Evolutionary conservation across 1,140 invertebrate genomes (phyloP).

Genomic region (Sesamia nonagrioides): DNA sequence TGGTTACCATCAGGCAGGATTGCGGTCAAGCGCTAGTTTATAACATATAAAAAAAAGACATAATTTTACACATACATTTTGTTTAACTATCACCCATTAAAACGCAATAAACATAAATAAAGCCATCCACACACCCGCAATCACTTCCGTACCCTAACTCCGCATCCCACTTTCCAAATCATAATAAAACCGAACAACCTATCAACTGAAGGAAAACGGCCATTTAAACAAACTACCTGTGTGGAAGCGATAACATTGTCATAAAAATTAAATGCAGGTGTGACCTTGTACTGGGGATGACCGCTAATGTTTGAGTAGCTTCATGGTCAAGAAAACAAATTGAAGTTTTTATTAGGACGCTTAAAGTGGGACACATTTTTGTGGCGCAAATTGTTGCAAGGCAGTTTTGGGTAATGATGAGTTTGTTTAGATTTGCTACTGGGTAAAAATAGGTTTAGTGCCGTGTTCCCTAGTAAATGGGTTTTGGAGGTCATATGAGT

Average conservation of each 20-base stretch:
- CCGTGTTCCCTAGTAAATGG: too few relatives aligned
- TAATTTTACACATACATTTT: too few relatives aligned
- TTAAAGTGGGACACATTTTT: neutral
- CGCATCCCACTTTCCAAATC: neutral
- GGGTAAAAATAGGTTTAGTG: too few relatives aligned
- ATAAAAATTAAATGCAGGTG: constrained; percentile 18
- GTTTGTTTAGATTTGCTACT: too few relatives aligned
- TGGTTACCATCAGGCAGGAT: too few relatives aligned
- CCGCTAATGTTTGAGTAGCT: neutral
- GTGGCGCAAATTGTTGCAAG: neutral
- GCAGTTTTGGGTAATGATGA: neutral
- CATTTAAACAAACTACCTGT: constrained; percentile 16
- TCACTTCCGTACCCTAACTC: neutral
- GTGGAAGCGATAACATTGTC: constrained; percentile 1
- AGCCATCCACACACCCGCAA: neutral
- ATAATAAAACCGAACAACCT: constrained; percentile 10
- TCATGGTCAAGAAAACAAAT: constrained; percentile 21
- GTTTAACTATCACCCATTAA: too few relatives aligned
- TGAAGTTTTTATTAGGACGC: neutral
- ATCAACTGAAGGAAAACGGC: neutral
- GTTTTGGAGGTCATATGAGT: too few relatives aligned
- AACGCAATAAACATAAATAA: neutral
- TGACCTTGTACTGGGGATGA: neutral
- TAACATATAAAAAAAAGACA: too few relatives aligned
- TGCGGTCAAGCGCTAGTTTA: too few relatives aligned